Base-by-base conservation (phyloP, 2,888 invertebrate genomes). In the Autographa gamma region DNA sequence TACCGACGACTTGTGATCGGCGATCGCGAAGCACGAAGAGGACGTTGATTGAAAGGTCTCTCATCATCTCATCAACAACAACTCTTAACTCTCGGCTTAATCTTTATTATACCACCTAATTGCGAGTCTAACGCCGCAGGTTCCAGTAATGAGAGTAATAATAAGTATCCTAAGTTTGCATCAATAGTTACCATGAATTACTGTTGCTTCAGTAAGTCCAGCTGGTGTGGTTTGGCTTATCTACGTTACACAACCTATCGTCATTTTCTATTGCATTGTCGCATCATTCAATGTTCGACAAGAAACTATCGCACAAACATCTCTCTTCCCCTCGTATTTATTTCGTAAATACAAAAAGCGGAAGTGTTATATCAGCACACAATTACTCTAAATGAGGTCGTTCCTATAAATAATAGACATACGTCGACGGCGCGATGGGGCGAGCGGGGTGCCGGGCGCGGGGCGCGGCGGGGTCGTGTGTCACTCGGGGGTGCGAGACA, bases 351-450 rank as follows among this genome's bases (percentile, higher is more conserved):
- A 43, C 38, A 38, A 19, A 58, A n/a, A 66, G 66, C 65, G 56
- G 54, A 60, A 71, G 32, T 63, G 32, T 63, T 34, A 32, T 66
- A 52, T 32, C 63, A 62, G 60, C 19, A 63, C 14, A 67, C 25
- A 19, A 60, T 60, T 43, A 67, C 58, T 19, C 63, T 34, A 54
- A 73, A 77, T 58, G 76, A 73, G 68, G 63, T 72, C 77, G 52
- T 65, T 32, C 16, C 62, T 73, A 76, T 58, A 68, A 71, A 63
- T 76, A 76, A 60, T 66, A 41, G 63, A 13, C 11, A 18, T 19
- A 54, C 61, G 25, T 34, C 58, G 31, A 31, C 11, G 13, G 60
- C 59, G 6, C 4, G 25, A 25, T 25, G 25, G 43, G 31, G 31
- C n/a, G 19, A 18, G 11, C 18, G 48, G 34, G 60, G 13, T 8